phyloP scores from a whole-genome alignment of 1,140 invertebrate species.

The Apis laboriosa region DNA sequence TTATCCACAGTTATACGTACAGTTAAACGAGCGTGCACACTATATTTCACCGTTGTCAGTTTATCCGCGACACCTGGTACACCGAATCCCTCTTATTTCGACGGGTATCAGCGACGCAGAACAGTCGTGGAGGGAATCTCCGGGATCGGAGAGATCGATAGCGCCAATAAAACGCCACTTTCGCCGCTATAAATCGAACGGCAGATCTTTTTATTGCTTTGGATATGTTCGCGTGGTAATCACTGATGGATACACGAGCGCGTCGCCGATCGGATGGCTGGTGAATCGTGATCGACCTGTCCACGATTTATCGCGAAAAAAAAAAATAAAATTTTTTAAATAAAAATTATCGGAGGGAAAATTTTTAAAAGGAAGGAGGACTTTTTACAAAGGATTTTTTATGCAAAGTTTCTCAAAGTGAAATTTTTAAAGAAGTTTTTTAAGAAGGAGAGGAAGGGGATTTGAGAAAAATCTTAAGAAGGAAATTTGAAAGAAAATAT shows the following conservation, averaged over 20 bases:
- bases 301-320: not conserved
- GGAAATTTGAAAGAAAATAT: too few species aligned
- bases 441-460: too few species aligned
- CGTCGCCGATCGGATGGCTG: not conserved
- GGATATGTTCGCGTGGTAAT: conserved; percentile 26
- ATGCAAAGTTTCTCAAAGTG: too few species aligned
- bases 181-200: conserved; percentile 47
- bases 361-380: too few species aligned
- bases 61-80: conserved; percentile 49
- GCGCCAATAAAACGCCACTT: conserved; percentile 56
- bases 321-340: not conserved
- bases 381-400: not conserved
- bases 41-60: conserved; percentile 44
- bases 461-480: too few species aligned
- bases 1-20: conserved; percentile 36
- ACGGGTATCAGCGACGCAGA: conserved; percentile 36
- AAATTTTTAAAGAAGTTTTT: too few species aligned
- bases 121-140: conserved; percentile 37
- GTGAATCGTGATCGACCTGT: not conserved
- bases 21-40: conserved; percentile 12
- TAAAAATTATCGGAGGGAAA: too few species aligned
- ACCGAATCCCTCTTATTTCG: conserved; percentile 53
- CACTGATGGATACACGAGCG: conserved; percentile 16
- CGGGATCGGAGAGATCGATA: conserved; percentile 54
- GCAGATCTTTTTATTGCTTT: conserved; percentile 34